Evolutionary conservation across 2,113 vertebrate species (phyloP).

Genomic region (Sula dactylatra): DNA sequence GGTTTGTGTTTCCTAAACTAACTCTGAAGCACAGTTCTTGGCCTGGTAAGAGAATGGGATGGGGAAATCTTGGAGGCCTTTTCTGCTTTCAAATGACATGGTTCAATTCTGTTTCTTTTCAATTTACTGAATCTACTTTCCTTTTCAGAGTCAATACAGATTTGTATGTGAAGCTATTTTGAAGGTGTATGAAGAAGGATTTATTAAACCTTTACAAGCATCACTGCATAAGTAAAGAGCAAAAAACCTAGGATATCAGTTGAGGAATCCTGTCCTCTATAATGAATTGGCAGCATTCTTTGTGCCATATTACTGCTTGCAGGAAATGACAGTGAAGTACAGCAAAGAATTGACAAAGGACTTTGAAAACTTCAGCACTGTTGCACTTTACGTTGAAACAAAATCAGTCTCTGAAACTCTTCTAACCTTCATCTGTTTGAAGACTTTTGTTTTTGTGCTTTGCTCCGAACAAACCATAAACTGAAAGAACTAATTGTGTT

Average conservation of each 20-base stretch:
- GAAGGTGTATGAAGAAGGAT: slow-evolving; percentile 94
- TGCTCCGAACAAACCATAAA: slow-evolving; percentile 73
- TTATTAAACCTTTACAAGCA: slow-evolving; percentile 84
- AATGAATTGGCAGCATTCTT: slow-evolving; percentile 58
- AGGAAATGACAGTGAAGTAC: slow-evolving; percentile 67
- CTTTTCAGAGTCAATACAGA: slow-evolving; percentile 93
- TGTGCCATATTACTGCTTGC: slow-evolving; percentile 67
- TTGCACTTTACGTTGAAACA: slow-evolving; percentile 96
- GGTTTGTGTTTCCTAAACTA: neutral
- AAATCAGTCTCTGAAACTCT: slow-evolving; percentile 76
- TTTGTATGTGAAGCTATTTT: slow-evolving; percentile 98
- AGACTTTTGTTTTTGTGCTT: slow-evolving; percentile 74
- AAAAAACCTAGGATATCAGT: slow-evolving; percentile 44
- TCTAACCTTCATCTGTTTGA: slow-evolving; percentile 71
- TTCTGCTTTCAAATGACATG: neutral
- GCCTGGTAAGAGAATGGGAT: neutral
- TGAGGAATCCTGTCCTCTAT: slow-evolving; percentile 56
- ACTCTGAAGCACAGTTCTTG: neutral
- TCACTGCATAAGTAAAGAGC: slow-evolving; percentile 81
- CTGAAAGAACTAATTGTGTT: slow-evolving; percentile 72
- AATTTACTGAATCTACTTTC: slow-evolving; percentile 33
- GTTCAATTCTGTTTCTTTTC: neutral
- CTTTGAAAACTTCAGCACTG: slow-evolving; percentile 93
- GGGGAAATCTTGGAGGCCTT: neutral
- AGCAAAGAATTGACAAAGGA: slow-evolving; percentile 77